Evolutionary conservation across 2,888 invertebrate species (phyloP), one percentile per base, ranked within the genome.

Genomic region (Isotomurus palustris): DNA sequence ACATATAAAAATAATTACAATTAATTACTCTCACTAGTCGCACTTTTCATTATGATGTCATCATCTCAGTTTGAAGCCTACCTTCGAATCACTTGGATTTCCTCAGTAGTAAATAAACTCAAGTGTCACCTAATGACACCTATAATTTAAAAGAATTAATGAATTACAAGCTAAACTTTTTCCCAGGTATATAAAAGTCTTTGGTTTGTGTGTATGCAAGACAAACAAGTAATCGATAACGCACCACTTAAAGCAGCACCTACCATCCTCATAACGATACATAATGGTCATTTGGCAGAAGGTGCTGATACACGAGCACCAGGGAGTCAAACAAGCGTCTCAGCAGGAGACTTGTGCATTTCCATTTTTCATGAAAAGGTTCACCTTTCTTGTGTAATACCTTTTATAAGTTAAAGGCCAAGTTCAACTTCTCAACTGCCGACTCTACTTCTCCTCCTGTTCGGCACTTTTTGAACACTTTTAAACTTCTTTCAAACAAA

Each of bases 341-440:
- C 68, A 68, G 68, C 65, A 54, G 66, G 68, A 58, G 56, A 29
- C 56, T 12, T 53, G n/a, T 52, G 28, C 57, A 58, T 64, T 63
- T 66, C 53, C 64, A 66, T 68, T 66, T 68, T 68, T 68, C 66
- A 64, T 58, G 56, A 62, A 67, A 66, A 59, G 59, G 59, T 56
- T 51, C 59, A 55, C 52, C 50, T 40, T 58, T 58, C 53, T 41
- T 51, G 44, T 24, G 22, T 27, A 38, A 44, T 44, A 56, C 51
- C 38, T 54, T 21, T 38, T 19, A 8, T 19, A 43, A 21, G 21
- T 22, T 32, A 10, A 32, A 8, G 14, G 14, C 32, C 14, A 32
- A 32, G 14, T 22, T 22, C 17, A 43, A 12, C 22, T 6, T 43
- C 24, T 43, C 22, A 22, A 24, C n/a, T n/a, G 43, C 43, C 21